A percentile compares a stretch with the other conserved stretches of the same genome.
Evolutionary conservation across 2,797 vertebrate species (phyloP).

Genomic region (Semotilus atromaculatus): DNA sequence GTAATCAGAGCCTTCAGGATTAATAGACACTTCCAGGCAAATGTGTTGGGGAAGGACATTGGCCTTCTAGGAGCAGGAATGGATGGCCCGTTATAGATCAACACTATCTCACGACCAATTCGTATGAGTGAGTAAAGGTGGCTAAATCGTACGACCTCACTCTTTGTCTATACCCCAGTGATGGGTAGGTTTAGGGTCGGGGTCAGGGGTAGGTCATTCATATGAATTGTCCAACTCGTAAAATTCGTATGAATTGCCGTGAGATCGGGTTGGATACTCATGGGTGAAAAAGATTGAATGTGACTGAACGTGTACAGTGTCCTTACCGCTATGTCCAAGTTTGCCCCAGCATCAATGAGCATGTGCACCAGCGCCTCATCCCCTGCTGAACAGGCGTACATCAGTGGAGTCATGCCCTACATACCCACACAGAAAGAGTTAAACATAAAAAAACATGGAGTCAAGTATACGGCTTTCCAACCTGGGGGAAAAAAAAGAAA

Average conservation of each 20-base stretch:
- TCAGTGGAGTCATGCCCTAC: slow-evolving; percentile 96
- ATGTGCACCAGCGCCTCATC: slow-evolving; percentile 98
- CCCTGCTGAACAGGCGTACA: slow-evolving; percentile 96
- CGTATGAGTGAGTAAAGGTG: no score
- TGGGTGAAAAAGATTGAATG: not conserved
- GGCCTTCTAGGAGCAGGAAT: not conserved
- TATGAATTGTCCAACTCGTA: no score
- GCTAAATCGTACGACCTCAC: no score
- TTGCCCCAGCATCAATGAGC: slow-evolving; percentile 95
- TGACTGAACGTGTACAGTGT: not conserved
- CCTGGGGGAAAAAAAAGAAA: not conserved
- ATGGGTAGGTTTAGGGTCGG: no score
- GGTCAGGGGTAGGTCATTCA: no score
- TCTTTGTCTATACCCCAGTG: no score
- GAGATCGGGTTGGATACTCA: no score
- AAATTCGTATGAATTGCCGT: no score
- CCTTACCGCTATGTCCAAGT: slow-evolving; percentile 90
- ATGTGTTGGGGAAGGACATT: not conserved
- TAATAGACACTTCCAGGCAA: not conserved
- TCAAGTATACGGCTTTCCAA: not conserved
- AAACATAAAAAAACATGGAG: not conserved
- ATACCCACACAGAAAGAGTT: slow-evolving; percentile 9
- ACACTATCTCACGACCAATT: no score
- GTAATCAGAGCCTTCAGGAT: not conserved
- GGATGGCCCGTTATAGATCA: not conserved